Evolutionary conservation across 2,797 vertebrate genomes (phyloP).

Genomic region (Diglossa cyanea): DNA sequence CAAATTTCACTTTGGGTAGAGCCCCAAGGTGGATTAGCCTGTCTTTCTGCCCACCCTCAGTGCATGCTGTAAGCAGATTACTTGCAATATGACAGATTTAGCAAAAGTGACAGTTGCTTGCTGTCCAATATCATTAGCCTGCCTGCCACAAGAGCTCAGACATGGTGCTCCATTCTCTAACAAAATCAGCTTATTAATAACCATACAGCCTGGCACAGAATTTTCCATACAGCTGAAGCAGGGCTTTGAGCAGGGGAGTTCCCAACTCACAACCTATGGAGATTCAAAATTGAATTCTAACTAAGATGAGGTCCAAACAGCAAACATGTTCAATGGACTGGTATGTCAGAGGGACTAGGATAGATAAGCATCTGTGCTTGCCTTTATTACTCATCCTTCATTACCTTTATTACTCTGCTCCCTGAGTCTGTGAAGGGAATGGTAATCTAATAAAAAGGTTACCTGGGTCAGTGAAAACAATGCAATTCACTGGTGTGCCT

Average conservation of each 20-base stretch:
- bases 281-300: background rate
- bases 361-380: background rate
- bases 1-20: slow-evolving; percentile 12
- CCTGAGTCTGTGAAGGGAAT: background rate
- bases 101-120: slow-evolving; percentile 30
- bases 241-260: background rate
- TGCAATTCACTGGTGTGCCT: background rate
- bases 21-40: background rate
- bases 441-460: background rate
- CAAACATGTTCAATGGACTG: background rate
- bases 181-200: slow-evolving; percentile 44
- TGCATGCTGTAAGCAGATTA: slow-evolving; percentile 28
- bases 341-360: background rate
- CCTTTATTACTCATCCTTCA: background rate
- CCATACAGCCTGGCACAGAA: background rate
- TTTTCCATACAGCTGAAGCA: background rate
- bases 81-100: slow-evolving; percentile 19
- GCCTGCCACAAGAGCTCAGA: background rate
- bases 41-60: background rate
- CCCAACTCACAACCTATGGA: accelerated
- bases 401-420: background rate
- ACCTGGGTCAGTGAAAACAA: background rate
- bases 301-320: background rate
- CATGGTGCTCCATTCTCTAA: background rate
- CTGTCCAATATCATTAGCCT: slow-evolving; percentile 10